These are phyloP conservation scores for Diachrysia chrysitis DNA, from an alignment of 2,888 invertebrate species.

Conservation along the genomic window DNA sequence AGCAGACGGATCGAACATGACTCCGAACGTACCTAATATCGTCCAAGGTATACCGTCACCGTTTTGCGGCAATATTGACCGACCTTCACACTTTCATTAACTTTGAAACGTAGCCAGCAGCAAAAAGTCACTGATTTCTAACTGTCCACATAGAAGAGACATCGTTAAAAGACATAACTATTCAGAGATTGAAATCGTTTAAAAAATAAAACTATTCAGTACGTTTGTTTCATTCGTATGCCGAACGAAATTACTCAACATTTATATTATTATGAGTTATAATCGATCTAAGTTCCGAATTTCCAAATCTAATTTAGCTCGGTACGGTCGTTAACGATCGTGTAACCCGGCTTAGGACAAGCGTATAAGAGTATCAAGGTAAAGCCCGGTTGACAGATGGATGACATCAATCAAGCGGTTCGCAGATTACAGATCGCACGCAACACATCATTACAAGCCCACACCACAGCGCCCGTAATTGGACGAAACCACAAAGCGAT, in stretches of 20 bases:
- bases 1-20: conserved; percentile 13
- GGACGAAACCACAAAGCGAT: conserved; percentile 34
- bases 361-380: conserved; percentile 15
- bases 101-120: conserved; percentile 13
- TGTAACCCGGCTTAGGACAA: background rate
- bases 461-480: conserved; percentile 53
- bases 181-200: too few relatives aligned
- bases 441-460: conserved; percentile 42
- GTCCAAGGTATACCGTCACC: background rate
- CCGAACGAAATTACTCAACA: background rate
- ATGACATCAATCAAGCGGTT: conserved; percentile 35
- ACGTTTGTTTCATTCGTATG: background rate
- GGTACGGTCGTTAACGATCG: background rate
- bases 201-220: background rate
- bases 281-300: background rate
- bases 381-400: conserved; percentile 16
- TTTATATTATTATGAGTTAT: background rate
- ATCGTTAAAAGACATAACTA: conserved; percentile 1
- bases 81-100: conserved; percentile 34
- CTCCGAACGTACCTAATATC: conserved; percentile 7
- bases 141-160: background rate
- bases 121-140: background rate
- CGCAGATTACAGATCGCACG: conserved; percentile 36
- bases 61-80: conserved; percentile 15
- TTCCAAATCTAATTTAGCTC: background rate